Evolutionary conservation across 1,140 invertebrate species (phyloP).

Genomic region (Cydia pomonella): DNA sequence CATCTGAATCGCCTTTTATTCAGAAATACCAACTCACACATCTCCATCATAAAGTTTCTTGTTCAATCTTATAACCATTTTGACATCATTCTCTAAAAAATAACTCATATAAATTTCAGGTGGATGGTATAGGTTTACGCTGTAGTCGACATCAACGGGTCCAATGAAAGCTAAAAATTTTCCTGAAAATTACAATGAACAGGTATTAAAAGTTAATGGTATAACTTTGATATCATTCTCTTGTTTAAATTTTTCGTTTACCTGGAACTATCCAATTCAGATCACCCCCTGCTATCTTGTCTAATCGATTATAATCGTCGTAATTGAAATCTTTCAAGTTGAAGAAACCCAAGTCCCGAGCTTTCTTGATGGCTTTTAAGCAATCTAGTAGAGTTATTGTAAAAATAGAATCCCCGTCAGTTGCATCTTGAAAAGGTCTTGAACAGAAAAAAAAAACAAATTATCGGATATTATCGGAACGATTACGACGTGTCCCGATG

Average conservation of each 20-base stretch:
- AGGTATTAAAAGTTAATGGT: neutral
- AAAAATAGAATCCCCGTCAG: constrained; percentile 88
- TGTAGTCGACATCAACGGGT: constrained; percentile 91
- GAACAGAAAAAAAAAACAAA: constrained; percentile 21
- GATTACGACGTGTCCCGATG: no score
- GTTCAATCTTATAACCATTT: constrained; percentile 94
- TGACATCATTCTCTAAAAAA: constrained; percentile 94
- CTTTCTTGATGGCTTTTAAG: constrained; percentile 93
- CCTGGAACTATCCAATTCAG: constrained; percentile 99
- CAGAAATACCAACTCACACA: constrained; percentile 57
- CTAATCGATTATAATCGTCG: constrained; percentile 93
- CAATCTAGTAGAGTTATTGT: constrained; percentile 93
- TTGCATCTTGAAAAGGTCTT: constrained; percentile 93
- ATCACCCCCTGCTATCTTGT: constrained; percentile 98
- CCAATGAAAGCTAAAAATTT: constrained; percentile 99
- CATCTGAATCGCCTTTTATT: no score
- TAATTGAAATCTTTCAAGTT: constrained; percentile 97
- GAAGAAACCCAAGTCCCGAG: constrained; percentile 92
- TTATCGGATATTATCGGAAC: neutral
- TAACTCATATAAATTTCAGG: constrained; percentile 98
- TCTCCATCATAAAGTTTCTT: constrained; percentile 96
- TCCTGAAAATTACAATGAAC: constrained; percentile 50
- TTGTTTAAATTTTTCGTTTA: constrained; percentile 30
- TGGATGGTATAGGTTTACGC: constrained; percentile 92
- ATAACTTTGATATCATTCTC: no score